Percentiles rank a stretch among this genome's conserved stretches.
phyloP scores from a whole-genome alignment of 2,888 invertebrate genomes.

The Meiosimyza decipiens region DNA sequence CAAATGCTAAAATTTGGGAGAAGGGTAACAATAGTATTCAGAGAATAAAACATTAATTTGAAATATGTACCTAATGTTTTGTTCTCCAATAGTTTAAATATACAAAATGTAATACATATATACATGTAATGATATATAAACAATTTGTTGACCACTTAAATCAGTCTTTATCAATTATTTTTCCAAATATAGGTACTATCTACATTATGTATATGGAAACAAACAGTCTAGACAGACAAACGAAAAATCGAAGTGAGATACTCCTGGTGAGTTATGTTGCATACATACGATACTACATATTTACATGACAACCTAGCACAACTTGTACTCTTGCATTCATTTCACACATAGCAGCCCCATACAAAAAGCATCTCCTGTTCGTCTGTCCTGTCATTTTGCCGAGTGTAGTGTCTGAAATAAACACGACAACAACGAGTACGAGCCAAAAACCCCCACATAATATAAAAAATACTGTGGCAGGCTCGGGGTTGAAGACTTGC shows the following conservation, averaged over 20 bases:
- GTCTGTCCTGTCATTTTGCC: slow-evolving; percentile 5
- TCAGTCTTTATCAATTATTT: slow-evolving; percentile 20
- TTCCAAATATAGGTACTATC: neutral
- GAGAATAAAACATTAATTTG: no score
- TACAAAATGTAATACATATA: no score
- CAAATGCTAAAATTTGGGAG: no score
- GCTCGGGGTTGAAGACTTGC: slow-evolving; percentile 56
- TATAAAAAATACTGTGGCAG: slow-evolving; percentile 65
- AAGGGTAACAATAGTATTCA: no score
- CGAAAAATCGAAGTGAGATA: slow-evolving; percentile 16
- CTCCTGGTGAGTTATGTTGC: neutral
- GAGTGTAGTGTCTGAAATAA: slow-evolving; percentile 10
- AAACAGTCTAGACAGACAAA: slow-evolving; percentile 27
- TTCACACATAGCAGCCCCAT: neutral
- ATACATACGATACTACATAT: slow-evolving; percentile 6
- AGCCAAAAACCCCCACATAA: slow-evolving; percentile 45
- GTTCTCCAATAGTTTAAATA: no score
- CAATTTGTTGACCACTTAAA: neutral
- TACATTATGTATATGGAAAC: slow-evolving; percentile 1
- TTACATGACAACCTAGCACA: slow-evolving; percentile 1
- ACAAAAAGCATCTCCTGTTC: neutral
- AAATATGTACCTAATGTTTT: no score
- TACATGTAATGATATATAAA: neutral
- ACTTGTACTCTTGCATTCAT: slow-evolving; percentile 11
- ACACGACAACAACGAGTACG: neutral